A percentile compares a stretch with the other conserved stretches of the same genome.
phyloP scores from a whole-genome alignment of 2,888 invertebrate species.

The Polymixis flavicincta region DNA sequence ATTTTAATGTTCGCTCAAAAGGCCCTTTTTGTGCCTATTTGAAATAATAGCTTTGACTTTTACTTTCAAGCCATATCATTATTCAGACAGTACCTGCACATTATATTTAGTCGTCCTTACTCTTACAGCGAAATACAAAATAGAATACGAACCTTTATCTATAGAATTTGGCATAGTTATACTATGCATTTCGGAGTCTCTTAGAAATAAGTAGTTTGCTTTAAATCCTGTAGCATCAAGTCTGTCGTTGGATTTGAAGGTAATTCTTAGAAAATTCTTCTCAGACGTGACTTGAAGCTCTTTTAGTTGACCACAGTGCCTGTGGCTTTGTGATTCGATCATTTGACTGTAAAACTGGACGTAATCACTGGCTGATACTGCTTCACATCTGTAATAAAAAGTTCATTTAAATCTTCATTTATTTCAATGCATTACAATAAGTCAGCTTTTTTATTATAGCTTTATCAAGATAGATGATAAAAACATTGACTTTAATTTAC shows the following conservation, averaged over 20 bases:
- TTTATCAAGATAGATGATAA: background rate
- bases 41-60: no score
- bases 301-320: slow-evolving; percentile 96
- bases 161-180: slow-evolving; percentile 80
- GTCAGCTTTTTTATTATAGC: background rate
- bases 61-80: no score
- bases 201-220: slow-evolving; percentile 96
- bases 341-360: slow-evolving; percentile 98
- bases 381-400: slow-evolving; percentile 93
- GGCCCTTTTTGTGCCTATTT: no score
- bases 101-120: background rate
- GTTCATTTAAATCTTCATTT: background rate
- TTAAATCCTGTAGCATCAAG: slow-evolving; percentile 98
- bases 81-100: no score
- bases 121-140: background rate
- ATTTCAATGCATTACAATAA: background rate
- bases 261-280: slow-evolving; percentile 97
- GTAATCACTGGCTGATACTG: slow-evolving; percentile 97
- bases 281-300: slow-evolving; percentile 96
- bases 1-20: no score
- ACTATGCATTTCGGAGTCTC: slow-evolving; percentile 91
- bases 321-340: slow-evolving; percentile 94
- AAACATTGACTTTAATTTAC: no score
- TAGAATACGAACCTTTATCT: slow-evolving; percentile 73
- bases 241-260: slow-evolving; percentile 97